Percentiles rank a stretch among this genome's conserved stretches.
Evolutionary conservation across 2,888 invertebrate genomes (phyloP).

Genomic region (Sarcophaga carnaria): DNA sequence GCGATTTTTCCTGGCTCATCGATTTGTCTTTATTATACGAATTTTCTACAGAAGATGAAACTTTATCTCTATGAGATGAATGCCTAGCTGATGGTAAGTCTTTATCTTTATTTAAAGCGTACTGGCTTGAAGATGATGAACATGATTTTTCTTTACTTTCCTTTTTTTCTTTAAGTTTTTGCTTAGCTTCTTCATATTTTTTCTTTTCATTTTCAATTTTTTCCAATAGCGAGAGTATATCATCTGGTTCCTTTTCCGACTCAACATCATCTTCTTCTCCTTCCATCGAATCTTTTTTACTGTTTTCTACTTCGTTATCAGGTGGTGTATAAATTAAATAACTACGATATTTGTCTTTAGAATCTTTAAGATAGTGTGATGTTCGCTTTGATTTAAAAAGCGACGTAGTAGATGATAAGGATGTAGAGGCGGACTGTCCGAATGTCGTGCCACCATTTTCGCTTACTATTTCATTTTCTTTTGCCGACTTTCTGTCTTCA

Average conservation of each 20-base stretch:
- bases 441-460: background rate
- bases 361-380: slow-evolving; percentile 48
- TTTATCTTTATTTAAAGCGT: slow-evolving; percentile 44
- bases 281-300: slow-evolving; percentile 34
- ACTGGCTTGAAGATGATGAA: slow-evolving; percentile 18
- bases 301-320: slow-evolving; percentile 2
- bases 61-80: slow-evolving; percentile 29
- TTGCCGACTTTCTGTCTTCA: slow-evolving; percentile 30
- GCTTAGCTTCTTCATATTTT: slow-evolving; percentile 43
- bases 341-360: slow-evolving; percentile 61
- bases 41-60: background rate
- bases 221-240: slow-evolving; percentile 52
- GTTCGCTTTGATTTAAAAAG: slow-evolving; percentile 54
- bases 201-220: slow-evolving; percentile 53
- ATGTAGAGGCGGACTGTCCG: slow-evolving; percentile 2
- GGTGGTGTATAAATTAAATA: slow-evolving; percentile 52
- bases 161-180: slow-evolving; percentile 43
- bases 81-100: background rate
- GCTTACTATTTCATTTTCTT: slow-evolving; percentile 24
- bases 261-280: slow-evolving; percentile 22
- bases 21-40: background rate
- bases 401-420: slow-evolving; percentile 26
- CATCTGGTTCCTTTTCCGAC: slow-evolving; percentile 33
- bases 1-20: background rate
- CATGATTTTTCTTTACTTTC: slow-evolving; percentile 11